Conservation (phyloP, 2,888 invertebrate genomes). For the Thyatira batis region DNA sequence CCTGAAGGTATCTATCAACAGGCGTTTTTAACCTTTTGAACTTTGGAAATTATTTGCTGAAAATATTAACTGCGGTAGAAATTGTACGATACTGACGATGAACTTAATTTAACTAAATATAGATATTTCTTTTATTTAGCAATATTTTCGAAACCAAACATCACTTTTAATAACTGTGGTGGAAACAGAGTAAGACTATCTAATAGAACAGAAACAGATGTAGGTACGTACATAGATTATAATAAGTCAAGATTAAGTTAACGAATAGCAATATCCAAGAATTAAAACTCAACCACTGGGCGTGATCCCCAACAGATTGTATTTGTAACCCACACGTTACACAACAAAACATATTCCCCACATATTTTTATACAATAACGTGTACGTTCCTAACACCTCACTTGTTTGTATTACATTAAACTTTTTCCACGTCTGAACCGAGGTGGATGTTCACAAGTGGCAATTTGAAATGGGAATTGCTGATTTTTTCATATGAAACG, state of each 20-base stretch:
- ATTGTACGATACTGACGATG: background rate
- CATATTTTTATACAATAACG: slow-evolving; percentile 8
- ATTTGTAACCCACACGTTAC: background rate
- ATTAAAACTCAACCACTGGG: too few species aligned
- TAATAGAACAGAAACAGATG: too few species aligned
- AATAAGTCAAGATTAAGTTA: too few species aligned
- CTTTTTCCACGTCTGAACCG: slow-evolving; percentile 35
- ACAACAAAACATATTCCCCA: background rate
- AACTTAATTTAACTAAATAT: too few species aligned
- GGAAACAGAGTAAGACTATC: too few species aligned
- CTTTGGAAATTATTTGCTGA: slow-evolving; percentile 11
- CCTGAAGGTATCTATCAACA: slow-evolving; percentile 14
- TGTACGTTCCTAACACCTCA: slow-evolving; percentile 22
- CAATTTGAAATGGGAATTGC: slow-evolving; percentile 55
- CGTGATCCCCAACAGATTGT: background rate
- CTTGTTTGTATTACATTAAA: slow-evolving; percentile 46
- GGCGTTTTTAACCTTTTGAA: slow-evolving; percentile 20
- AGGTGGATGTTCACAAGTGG: slow-evolving; percentile 42
- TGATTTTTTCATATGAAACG: slow-evolving; percentile 60
- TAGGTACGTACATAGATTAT: too few species aligned
- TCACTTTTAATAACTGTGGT: too few species aligned
- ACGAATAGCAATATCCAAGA: too few species aligned
- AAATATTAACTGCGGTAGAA: background rate
- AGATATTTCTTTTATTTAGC: too few species aligned
- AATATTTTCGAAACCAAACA: too few species aligned